Conservation (phyloP, 1,140 invertebrate genomes). For the Luehdorfia chinensis region DNA sequence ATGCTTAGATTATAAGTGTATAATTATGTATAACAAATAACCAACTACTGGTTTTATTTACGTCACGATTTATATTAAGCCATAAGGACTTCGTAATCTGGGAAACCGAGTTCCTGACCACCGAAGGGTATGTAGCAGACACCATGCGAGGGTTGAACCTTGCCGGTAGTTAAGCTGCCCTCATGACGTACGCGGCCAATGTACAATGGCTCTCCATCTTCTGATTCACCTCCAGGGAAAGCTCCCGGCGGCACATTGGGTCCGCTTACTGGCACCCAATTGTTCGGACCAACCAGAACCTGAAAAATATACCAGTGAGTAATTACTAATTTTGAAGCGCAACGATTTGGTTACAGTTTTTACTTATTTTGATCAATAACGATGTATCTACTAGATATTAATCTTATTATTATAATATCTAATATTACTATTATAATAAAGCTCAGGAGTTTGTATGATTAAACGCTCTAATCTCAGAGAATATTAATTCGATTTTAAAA, state of each 20-base stretch:
- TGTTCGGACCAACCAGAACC: constrained; percentile 79
- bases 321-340: not conserved
- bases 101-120: constrained; percentile 83
- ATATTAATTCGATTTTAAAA: no score
- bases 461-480: no score
- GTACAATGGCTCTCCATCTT: constrained; percentile 86
- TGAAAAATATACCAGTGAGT: constrained; percentile 30
- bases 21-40: not conserved
- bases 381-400: no score
- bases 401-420: no score
- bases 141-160: constrained; percentile 82
- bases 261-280: constrained; percentile 80
- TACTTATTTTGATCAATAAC: no score
- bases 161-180: constrained; percentile 82
- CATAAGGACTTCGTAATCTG: constrained; percentile 86
- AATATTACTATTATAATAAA: no score
- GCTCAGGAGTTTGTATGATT: no score
- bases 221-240: constrained; percentile 84
- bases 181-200: constrained; percentile 83
- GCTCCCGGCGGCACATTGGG: constrained; percentile 84
- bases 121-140: constrained; percentile 85
- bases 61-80: constrained; percentile 31
- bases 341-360: not conserved
- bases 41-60: not conserved
- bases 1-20: constrained; percentile 10